Evolutionary conservation across 2,797 vertebrate species (phyloP).

Genomic region (Lacerta viridis): DNA sequence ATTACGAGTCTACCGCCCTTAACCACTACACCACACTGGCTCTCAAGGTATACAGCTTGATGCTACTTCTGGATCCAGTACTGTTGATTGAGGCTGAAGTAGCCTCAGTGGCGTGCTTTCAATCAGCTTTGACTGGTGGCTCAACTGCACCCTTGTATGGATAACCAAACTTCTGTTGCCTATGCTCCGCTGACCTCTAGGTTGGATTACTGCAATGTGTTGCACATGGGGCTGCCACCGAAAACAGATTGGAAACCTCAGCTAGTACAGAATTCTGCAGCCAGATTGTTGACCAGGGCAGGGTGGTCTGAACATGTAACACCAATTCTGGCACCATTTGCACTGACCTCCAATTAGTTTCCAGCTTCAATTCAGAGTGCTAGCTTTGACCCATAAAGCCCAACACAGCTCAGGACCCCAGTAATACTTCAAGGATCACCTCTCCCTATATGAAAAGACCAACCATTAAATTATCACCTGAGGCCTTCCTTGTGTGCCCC

Average conservation of each 20-base stretch:
- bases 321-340: not conserved
- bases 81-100: not conserved
- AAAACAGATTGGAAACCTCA: not conserved
- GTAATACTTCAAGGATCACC: too few relatives aligned
- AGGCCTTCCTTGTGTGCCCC: too few relatives aligned
- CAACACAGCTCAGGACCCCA: not conserved
- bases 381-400: not conserved
- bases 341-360: not conserved
- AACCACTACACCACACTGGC: too few relatives aligned
- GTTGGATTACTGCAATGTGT: not conserved
- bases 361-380: not conserved
- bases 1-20: too few relatives aligned
- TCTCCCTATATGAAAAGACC: too few relatives aligned
- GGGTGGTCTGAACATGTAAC: not conserved
- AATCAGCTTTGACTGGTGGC: not conserved
- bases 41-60: too few relatives aligned
- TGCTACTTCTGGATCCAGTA: not conserved
- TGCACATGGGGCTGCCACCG: not conserved
- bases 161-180: not conserved
- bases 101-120: not conserved
- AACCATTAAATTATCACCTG: too few relatives aligned
- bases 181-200: not conserved
- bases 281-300: not conserved
- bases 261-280: not conserved
- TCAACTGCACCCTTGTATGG: not conserved